phyloP scores from a whole-genome alignment of 2,113 vertebrate species.

The Pogonocichla stellata region DNA sequence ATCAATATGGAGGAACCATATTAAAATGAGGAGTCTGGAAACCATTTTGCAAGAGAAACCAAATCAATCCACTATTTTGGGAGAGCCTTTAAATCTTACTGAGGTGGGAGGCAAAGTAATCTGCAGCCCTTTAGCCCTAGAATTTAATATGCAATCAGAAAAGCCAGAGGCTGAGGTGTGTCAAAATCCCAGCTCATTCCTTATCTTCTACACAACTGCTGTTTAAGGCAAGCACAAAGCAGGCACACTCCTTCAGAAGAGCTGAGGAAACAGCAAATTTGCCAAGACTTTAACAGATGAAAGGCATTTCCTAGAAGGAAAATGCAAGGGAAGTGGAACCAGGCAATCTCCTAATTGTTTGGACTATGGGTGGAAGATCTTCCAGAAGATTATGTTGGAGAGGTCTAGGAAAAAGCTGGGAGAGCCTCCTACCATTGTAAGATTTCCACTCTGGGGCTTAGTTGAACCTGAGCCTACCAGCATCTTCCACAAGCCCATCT shows the following conservation, averaged over 20 bases:
- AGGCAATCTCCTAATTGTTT: background rate
- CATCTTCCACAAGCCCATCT: background rate
- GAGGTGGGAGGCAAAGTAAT: background rate
- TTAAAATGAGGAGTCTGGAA: background rate
- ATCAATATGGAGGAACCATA: background rate
- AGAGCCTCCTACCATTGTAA: background rate
- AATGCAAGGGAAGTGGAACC: constrained; percentile 2
- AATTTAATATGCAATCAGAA: background rate
- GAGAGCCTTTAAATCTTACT: background rate
- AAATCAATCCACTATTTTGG: background rate
- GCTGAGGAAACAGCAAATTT: background rate
- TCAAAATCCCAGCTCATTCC: background rate
- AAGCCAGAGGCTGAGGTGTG: background rate
- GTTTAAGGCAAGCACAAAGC: background rate
- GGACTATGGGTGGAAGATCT: background rate
- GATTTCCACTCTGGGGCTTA: background rate
- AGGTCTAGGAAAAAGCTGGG: background rate
- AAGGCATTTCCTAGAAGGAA: background rate
- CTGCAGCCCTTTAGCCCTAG: background rate
- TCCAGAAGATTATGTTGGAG: background rate
- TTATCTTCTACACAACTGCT: background rate
- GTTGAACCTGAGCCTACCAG: background rate
- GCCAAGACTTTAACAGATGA: background rate
- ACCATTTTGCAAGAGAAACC: background rate
- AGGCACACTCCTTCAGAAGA: background rate